These are phyloP conservation scores for Thysanoteuthis rhombus DNA, from an alignment of 2,888 invertebrate genomes.

Conservation along the genomic window DNA sequence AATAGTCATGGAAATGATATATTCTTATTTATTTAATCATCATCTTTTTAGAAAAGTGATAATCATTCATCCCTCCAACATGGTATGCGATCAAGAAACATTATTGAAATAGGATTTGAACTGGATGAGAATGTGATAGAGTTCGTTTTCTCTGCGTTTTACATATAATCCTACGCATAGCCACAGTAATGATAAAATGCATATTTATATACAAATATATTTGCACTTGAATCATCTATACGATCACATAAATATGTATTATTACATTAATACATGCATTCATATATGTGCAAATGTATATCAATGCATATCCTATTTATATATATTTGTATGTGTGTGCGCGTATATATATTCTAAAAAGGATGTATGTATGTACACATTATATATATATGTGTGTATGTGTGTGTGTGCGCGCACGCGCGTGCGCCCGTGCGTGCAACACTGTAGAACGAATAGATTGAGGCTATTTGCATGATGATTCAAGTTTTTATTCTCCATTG, in stretches of 20 bases:
- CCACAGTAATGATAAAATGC: too few species aligned
- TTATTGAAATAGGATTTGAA: too few species aligned
- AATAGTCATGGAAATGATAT: too few species aligned
- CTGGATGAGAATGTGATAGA: too few species aligned
- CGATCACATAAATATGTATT: background rate
- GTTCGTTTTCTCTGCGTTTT: too few species aligned
- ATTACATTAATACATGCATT: background rate
- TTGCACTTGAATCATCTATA: too few species aligned
- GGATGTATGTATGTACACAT: background rate
- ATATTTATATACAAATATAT: too few species aligned
- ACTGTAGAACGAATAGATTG: background rate
- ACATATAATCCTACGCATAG: too few species aligned
- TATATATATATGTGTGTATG: background rate
- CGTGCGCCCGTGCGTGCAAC: background rate
- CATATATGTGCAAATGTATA: background rate
- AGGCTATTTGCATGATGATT: background rate
- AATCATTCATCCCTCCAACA: too few species aligned
- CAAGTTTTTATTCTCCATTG: background rate
- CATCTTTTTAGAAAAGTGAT: too few species aligned
- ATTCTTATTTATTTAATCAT: too few species aligned
- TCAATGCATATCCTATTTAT: background rate
- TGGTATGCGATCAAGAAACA: too few species aligned
- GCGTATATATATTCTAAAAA: background rate
- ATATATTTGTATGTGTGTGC: background rate
- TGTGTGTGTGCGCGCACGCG: background rate